Conservation (phyloP, 53 echinoderm and acorn worm species). For the Temnopleurus reevesii region DNA sequence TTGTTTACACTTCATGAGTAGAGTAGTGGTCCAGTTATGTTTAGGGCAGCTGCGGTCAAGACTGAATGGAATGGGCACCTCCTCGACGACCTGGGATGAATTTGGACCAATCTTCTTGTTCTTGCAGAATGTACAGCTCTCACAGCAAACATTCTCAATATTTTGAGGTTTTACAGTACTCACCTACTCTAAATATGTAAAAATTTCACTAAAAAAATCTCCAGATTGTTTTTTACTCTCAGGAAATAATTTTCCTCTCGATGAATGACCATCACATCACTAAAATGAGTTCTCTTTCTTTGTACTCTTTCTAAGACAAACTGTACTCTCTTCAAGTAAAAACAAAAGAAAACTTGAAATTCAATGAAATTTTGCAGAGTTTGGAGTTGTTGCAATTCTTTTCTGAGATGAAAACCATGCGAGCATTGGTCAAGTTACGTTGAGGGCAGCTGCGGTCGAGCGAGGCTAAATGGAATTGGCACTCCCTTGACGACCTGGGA, state of each 20-base stretch:
- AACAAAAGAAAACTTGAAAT: too few relatives aligned
- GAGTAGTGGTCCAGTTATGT: neutral
- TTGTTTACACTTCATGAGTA: too few relatives aligned
- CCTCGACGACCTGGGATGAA: neutral
- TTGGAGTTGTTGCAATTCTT: too few relatives aligned
- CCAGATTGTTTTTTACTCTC: too few relatives aligned
- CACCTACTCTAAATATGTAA: too few relatives aligned
- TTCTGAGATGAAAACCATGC: too few relatives aligned
- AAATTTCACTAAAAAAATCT: too few relatives aligned
- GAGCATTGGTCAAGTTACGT: neutral
- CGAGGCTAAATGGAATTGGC: slow-evolving; percentile 21
- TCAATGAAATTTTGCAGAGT: too few relatives aligned
- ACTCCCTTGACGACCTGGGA: neutral
- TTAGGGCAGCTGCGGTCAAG: neutral
- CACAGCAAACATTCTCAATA: too few relatives aligned
- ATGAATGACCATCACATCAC: neutral
- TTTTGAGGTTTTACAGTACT: too few relatives aligned
- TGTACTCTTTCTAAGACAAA: neutral
- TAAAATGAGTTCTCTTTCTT: neutral
- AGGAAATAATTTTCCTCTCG: too few relatives aligned
- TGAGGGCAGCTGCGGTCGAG: neutral
- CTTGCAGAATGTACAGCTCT: slow-evolving; percentile 82
- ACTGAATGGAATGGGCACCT: slow-evolving; percentile 8
- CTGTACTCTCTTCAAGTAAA: neutral
- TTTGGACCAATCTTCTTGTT: slow-evolving; percentile 62